Conservation (phyloP, 1,140 invertebrate genomes). For the Drosophila jambulina region DNA sequence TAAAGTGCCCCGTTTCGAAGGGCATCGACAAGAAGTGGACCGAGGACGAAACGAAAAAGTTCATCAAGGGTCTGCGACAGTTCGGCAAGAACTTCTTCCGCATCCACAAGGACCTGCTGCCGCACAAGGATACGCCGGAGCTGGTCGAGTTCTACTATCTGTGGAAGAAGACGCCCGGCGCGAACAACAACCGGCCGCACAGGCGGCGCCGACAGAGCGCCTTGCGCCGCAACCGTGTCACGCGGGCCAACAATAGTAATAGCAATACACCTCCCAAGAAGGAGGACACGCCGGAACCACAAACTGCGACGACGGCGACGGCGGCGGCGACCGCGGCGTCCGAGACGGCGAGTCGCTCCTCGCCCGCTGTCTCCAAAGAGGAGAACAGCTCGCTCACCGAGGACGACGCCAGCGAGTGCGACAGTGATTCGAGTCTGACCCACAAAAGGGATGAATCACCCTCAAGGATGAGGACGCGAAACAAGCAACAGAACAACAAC, state of each 20-base stretch:
- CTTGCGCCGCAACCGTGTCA: conserved; percentile 94
- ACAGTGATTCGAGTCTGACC: conserved; percentile 94
- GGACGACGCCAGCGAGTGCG: conserved; percentile 96
- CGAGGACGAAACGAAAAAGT: conserved; percentile 98
- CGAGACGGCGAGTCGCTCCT: conserved; percentile 86
- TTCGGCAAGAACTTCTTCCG: conserved; percentile 99
- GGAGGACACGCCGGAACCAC: conserved; percentile 85
- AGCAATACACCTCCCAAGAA: conserved; percentile 85
- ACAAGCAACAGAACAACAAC: conserved; percentile 87
- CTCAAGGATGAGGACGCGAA: conserved; percentile 94
- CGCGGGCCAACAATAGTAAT: conserved; percentile 86
- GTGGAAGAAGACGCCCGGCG: conserved; percentile 99
- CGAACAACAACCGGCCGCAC: conserved; percentile 96
- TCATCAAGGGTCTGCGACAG: conserved; percentile 98
- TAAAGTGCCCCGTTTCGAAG: conserved; percentile 98
- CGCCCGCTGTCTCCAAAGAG: conserved; percentile 87
- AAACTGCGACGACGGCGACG: conserved; percentile 84
- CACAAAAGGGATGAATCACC: conserved; percentile 90
- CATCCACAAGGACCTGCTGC: conserved; percentile 97
- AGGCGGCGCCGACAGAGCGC: conserved; percentile 94
- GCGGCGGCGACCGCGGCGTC: conserved; percentile 78
- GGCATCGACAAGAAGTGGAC: conserved; percentile 99
- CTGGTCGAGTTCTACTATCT: conserved; percentile 99
- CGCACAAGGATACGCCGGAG: conserved; percentile 98
- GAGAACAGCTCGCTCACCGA: conserved; percentile 96